phyloP scores from a whole-genome alignment of 2,113 vertebrate species.

The Jaculus jaculus region DNA sequence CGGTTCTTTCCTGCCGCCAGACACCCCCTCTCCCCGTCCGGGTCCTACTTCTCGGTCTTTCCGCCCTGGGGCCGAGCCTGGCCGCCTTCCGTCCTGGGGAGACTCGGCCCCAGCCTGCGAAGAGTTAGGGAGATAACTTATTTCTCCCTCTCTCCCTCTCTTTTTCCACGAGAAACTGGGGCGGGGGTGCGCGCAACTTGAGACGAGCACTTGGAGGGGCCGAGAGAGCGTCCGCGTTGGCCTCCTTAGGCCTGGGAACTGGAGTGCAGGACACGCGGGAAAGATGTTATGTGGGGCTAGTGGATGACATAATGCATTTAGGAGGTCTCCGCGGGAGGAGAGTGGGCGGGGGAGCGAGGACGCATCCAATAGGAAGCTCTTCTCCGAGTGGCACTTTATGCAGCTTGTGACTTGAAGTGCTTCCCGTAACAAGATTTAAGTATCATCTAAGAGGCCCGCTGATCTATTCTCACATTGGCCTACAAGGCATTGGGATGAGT shows the following conservation, averaged over 20 bases:
- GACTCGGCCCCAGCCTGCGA: neutral
- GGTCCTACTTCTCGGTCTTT: neutral
- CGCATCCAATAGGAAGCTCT: neutral
- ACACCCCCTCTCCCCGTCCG: neutral
- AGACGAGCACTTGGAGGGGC: neutral
- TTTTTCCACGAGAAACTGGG: neutral
- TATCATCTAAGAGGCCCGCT: neutral
- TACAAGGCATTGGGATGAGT: neutral
- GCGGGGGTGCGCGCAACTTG: neutral
- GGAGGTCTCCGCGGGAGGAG: neutral
- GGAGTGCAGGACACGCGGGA: neutral
- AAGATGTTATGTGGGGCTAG: neutral
- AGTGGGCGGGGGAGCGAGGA: neutral
- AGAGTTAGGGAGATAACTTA: conserved; percentile 28
- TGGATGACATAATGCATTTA: conserved; percentile 50
- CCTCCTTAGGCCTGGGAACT: neutral
- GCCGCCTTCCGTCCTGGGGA: neutral
- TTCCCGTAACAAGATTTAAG: neutral
- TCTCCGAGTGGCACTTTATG: neutral
- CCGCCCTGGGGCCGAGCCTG: neutral
- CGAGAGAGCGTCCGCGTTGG: neutral
- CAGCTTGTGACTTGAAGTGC: neutral
- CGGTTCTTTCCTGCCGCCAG: neutral
- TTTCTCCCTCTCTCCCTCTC: neutral
- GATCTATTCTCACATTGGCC: neutral